A percentile compares a stretch with the other conserved stretches of the same genome.
Evolutionary conservation across 2,113 vertebrate genomes (phyloP).

Genomic region (Carettochelys insculpta): DNA sequence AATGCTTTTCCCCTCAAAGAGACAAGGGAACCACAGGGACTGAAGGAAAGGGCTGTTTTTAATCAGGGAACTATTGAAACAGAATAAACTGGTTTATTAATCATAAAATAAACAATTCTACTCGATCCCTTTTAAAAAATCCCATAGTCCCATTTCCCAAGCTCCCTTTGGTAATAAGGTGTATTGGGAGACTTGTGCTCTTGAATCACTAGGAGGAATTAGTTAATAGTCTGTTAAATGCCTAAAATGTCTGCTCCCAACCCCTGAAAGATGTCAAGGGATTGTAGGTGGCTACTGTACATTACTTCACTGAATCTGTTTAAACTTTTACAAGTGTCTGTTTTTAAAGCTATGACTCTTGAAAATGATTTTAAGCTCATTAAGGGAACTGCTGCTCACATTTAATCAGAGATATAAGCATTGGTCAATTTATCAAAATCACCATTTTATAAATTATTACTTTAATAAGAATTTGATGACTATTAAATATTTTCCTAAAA

Average conservation of each 20-base stretch:
- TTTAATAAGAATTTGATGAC: slow-evolving; percentile 68
- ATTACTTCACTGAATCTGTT: slow-evolving; percentile 8
- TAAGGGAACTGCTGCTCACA: slow-evolving; percentile 55
- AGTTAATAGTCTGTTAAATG: not conserved
- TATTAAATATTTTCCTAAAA: slow-evolving; percentile 56
- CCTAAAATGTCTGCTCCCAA: not conserved
- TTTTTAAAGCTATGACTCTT: slow-evolving; percentile 27
- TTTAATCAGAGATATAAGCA: slow-evolving; percentile 34
- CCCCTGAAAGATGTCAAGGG: not conserved
- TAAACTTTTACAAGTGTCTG: not conserved
- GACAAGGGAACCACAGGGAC: not conserved
- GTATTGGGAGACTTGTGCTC: not conserved
- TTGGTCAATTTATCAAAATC: slow-evolving; percentile 51
- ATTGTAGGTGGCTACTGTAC: slow-evolving; percentile 1
- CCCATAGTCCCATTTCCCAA: not conserved
- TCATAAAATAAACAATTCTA: no score
- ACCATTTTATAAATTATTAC: slow-evolving; percentile 58
- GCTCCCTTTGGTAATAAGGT: not conserved
- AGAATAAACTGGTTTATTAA: not conserved
- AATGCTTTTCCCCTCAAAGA: not conserved
- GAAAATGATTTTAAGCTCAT: slow-evolving; percentile 63
- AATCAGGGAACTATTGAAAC: not conserved
- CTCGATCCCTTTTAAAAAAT: not conserved
- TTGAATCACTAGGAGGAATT: not conserved
- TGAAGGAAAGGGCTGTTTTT: not conserved